phyloP scores from a whole-genome alignment of 2,113 vertebrate species.

The Protobothrops flavoviridis region DNA sequence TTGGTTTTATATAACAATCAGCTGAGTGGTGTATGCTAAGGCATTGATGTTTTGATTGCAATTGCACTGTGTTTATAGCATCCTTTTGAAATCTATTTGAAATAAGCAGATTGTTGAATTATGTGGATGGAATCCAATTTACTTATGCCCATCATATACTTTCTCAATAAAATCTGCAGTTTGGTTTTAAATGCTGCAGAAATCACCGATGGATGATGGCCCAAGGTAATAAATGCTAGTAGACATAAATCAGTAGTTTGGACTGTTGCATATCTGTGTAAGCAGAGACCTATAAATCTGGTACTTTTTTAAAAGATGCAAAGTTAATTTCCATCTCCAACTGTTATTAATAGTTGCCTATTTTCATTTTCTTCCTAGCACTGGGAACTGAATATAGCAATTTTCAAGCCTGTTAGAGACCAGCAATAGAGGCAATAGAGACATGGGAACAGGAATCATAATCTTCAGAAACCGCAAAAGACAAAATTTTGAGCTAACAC shows the following conservation, averaged over 20 bases:
- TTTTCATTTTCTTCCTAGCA: background rate
- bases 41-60: background rate
- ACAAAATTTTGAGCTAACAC: background rate
- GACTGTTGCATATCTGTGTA: background rate
- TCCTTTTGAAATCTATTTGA: background rate
- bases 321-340: background rate
- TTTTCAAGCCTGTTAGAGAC: background rate
- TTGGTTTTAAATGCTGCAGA: background rate
- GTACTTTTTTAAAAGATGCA: background rate
- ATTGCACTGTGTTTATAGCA: background rate
- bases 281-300: background rate
- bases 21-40: background rate
- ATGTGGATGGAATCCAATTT: background rate
- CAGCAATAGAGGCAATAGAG: background rate
- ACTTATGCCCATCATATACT: background rate
- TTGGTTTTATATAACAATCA: background rate
- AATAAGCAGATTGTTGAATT: background rate
- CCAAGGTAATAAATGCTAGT: background rate
- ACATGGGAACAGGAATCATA: background rate
- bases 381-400: background rate
- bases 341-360: too few species aligned
- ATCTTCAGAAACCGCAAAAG: background rate
- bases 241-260: background rate
- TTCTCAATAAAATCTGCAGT: background rate
- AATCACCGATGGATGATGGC: background rate